Evolutionary conservation across 2,888 invertebrate species (phyloP).

Genomic region (Glaucopsyche alexis): DNA sequence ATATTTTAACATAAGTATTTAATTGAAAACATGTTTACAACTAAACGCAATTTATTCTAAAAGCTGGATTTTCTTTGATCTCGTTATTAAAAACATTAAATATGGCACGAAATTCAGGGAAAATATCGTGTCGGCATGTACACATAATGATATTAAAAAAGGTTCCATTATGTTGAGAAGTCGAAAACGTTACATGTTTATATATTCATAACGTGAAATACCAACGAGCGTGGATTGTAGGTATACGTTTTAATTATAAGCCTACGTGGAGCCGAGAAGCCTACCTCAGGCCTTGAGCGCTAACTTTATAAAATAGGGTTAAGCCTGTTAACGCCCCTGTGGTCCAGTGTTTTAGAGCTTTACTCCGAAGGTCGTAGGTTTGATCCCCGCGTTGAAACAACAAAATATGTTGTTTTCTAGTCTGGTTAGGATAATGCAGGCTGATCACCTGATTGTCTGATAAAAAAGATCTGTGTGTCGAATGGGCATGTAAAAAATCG

Average conservation of each 20-base stretch:
- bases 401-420: too few relatives aligned
- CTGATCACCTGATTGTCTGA: too few relatives aligned
- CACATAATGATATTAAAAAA: constrained; percentile 24
- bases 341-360: neutral
- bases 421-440: too few relatives aligned
- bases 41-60: neutral
- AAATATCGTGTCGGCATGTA: constrained; percentile 8
- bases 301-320: constrained; percentile 21
- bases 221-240: constrained; percentile 15
- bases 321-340: constrained; percentile 5
- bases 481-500: too few relatives aligned
- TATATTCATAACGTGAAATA: constrained; percentile 22
- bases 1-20: neutral
- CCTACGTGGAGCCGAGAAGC: neutral
- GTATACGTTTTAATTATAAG: constrained; percentile 26
- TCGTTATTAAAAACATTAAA: neutral
- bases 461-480: too few relatives aligned
- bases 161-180: constrained; percentile 23
- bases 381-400: too few relatives aligned
- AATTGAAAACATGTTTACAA: neutral
- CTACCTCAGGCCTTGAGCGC: neutral
- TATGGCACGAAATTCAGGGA: neutral
- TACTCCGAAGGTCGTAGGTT: too few relatives aligned
- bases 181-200: constrained; percentile 25
- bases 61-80: neutral